Percentiles rank a stretch among this genome's conserved stretches.
Conservation (phyloP, 2,113 vertebrate genomes). For the Aphyosemion australe region DNA sequence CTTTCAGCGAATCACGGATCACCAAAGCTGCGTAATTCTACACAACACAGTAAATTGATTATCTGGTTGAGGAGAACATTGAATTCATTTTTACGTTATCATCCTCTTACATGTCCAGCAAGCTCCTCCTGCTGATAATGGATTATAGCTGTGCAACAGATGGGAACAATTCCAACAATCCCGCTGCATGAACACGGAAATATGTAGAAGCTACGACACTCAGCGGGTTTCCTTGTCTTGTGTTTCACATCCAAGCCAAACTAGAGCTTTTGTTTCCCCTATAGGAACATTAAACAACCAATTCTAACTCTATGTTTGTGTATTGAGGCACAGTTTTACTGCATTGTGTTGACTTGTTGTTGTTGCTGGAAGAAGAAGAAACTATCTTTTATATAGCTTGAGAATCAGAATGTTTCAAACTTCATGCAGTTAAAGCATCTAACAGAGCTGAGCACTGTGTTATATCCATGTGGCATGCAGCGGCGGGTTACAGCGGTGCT, state of each 20-base stretch:
- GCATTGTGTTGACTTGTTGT: too few relatives aligned
- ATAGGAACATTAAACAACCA: neutral
- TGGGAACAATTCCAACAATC: constrained; percentile 21
- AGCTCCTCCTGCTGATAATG: constrained; percentile 49
- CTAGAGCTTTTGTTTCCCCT: neutral
- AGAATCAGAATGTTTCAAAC: neutral
- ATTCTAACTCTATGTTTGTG: neutral
- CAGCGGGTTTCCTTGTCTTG: neutral
- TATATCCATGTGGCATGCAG: too few relatives aligned
- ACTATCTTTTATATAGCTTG: too few relatives aligned
- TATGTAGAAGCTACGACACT: neutral
- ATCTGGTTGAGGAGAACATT: constrained; percentile 51
- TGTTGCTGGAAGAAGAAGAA: too few relatives aligned
- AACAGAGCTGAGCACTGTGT: neutral
- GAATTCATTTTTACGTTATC: constrained; percentile 60
- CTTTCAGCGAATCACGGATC: constrained; percentile 42
- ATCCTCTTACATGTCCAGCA: constrained; percentile 40
- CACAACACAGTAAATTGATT: constrained; percentile 63
- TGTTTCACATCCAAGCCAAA: neutral
- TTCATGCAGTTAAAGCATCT: neutral
- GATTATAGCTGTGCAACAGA: constrained; percentile 40
- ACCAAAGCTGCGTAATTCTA: constrained; percentile 29
- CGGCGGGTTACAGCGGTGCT: too few relatives aligned
- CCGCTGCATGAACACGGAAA: constrained; percentile 19
- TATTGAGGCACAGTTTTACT: too few relatives aligned